These are phyloP conservation scores for Anticlea derivata DNA, from an alignment of 2,888 invertebrate genomes.

Conservation along the genomic window DNA sequence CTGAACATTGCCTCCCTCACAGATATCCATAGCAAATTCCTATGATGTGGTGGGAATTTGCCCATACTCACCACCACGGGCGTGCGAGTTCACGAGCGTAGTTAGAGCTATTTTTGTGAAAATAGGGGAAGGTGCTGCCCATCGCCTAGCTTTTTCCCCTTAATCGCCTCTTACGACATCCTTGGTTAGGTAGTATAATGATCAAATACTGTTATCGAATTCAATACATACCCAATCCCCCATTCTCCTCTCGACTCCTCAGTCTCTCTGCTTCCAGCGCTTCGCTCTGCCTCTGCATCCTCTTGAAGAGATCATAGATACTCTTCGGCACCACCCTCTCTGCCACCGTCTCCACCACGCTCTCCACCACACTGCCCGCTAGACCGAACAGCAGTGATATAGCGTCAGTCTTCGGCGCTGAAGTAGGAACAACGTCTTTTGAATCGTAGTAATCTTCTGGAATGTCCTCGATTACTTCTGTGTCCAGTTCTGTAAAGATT, in stretches of 20 bases:
- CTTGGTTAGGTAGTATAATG: no score
- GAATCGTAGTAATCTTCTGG: conserved; percentile 77
- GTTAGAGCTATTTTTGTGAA: no score
- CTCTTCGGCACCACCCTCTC: conserved; percentile 76
- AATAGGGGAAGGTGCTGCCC: no score
- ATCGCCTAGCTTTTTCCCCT: no score
- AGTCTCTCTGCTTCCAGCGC: conserved; percentile 73
- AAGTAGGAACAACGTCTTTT: conserved; percentile 71
- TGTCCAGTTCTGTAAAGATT: conserved; percentile 67
- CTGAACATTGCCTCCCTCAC: no score
- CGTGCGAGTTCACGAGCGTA: no score
- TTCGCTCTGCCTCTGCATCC: conserved; percentile 77
- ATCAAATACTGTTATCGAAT: no score
- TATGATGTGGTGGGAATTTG: no score
- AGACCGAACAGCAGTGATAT: conserved; percentile 73
- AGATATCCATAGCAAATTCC: no score
- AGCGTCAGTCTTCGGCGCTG: conserved; percentile 71
- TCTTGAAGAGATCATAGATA: conserved; percentile 68
- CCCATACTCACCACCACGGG: no score
- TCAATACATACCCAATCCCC: conserved; percentile 75
- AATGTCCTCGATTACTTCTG: conserved; percentile 58
- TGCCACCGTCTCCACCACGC: conserved; percentile 73
- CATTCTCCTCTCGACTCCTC: conserved; percentile 78
- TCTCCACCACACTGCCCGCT: conserved; percentile 75
- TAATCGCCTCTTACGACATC: no score